Conservation (phyloP, 1,140 invertebrate species). For the Bombus cullumanus region DNA sequence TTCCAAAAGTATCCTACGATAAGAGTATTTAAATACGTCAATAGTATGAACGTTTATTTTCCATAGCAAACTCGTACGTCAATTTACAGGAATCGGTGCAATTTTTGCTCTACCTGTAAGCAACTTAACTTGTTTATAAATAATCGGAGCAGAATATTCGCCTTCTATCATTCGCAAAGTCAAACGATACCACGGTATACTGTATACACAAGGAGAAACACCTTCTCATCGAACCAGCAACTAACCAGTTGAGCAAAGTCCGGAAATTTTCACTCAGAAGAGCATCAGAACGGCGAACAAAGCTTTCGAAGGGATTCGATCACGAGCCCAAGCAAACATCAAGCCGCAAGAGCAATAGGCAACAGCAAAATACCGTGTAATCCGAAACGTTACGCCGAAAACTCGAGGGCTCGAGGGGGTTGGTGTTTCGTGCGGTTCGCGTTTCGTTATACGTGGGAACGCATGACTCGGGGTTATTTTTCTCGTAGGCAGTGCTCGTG, state of each 20-base stretch:
- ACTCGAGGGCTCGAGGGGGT: constrained; percentile 49
- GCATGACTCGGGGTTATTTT: constrained; percentile 73
- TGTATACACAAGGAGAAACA: neutral
- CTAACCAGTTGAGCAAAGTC: neutral
- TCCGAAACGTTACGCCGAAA: constrained; percentile 54
- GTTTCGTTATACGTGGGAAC: constrained; percentile 76
- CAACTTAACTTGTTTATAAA: too few species aligned
- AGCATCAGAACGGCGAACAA: neutral
- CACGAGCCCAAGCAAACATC: neutral
- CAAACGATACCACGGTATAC: too few species aligned
- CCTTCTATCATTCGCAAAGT: too few species aligned
- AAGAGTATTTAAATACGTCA: too few species aligned
- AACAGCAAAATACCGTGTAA: constrained; percentile 52
- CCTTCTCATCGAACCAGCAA: neutral
- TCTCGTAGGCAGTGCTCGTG: constrained; percentile 60
- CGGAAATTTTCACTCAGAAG: neutral
- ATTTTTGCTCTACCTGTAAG: too few species aligned
- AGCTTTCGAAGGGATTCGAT: constrained; percentile 6
- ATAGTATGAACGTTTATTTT: too few species aligned
- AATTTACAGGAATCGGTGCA: too few species aligned
- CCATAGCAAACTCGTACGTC: too few species aligned
- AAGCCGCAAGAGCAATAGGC: neutral
- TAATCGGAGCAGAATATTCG: too few species aligned
- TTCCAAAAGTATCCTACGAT: too few species aligned
- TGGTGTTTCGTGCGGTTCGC: neutral